phyloP scores from a whole-genome alignment of 2,888 invertebrate genomes.

The Alcis repandata region DNA sequence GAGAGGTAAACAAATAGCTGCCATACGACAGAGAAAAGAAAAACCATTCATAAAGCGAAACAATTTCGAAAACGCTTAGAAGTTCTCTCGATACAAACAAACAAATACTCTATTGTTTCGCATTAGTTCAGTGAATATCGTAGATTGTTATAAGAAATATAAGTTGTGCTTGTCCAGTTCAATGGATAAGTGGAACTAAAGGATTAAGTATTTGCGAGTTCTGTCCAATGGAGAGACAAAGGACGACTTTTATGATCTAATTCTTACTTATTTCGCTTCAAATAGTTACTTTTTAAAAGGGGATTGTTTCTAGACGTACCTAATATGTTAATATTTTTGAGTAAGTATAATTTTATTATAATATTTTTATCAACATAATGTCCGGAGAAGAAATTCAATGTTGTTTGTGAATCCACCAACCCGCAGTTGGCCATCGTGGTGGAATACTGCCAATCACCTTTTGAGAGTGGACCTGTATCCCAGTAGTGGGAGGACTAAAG shows the following conservation, averaged over 20 bases:
- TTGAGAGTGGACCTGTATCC: no score
- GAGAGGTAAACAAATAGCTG: slow-evolving; percentile 40
- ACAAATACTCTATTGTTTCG: slow-evolving; percentile 44
- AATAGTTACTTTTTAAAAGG: no score
- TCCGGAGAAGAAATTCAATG: no score
- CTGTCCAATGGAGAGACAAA: slow-evolving; percentile 22
- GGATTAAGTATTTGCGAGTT: slow-evolving; percentile 18
- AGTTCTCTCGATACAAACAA: slow-evolving; percentile 45
- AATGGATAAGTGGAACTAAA: slow-evolving; percentile 26
- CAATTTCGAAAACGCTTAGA: slow-evolving; percentile 47
- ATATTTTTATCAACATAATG: no score
- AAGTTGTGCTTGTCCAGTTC: slow-evolving; percentile 32
- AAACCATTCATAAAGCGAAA: slow-evolving; percentile 43
- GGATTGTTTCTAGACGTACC: no score
- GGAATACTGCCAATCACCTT: no score
- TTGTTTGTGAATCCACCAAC: no score
- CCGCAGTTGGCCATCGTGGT: no score
- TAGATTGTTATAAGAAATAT: slow-evolving; percentile 33
- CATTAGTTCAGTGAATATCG: slow-evolving; percentile 45
- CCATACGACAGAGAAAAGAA: slow-evolving; percentile 41
- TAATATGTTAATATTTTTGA: no score
- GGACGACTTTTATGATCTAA: background rate
- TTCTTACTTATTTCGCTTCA: no score
- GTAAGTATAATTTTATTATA: no score
- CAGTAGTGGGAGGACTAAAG: no score